Conservation (phyloP, 2,888 invertebrate genomes). For the Leptopilina myrica region DNA sequence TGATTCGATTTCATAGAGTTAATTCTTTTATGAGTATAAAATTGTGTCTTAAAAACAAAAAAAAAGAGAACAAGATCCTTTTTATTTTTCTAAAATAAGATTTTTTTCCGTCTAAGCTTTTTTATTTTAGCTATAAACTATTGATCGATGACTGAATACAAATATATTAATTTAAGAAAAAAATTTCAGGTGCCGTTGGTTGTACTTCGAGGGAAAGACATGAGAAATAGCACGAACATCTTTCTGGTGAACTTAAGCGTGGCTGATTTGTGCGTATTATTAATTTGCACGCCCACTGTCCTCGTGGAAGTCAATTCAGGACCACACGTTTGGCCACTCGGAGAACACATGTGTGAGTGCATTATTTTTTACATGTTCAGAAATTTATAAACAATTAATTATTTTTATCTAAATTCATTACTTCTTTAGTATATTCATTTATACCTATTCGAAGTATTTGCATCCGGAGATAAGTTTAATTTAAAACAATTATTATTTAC, state of each 20-base stretch:
- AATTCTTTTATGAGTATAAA: no score
- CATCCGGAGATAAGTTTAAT: no score
- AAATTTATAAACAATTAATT: background rate
- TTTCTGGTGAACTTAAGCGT: slow-evolving; percentile 95
- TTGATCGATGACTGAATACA: background rate
- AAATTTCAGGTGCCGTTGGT: slow-evolving; percentile 84
- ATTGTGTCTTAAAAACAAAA: no score
- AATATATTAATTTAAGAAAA: background rate
- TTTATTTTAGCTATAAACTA: no score
- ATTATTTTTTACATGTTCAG: slow-evolving; percentile 29
- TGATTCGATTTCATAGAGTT: no score
- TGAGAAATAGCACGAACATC: slow-evolving; percentile 96
- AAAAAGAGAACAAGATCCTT: no score
- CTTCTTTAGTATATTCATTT: no score
- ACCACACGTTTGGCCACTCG: slow-evolving; percentile 95
- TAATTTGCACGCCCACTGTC: slow-evolving; percentile 95
- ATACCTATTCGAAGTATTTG: no score
- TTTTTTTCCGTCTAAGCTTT: no score
- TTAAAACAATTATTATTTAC: no score
- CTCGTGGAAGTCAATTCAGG: slow-evolving; percentile 95
- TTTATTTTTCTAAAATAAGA: no score
- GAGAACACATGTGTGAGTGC: slow-evolving; percentile 94
- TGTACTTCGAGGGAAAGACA: slow-evolving; percentile 93
- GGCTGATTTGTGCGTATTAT: slow-evolving; percentile 92
- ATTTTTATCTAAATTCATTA: background rate